Evolutionary conservation across 2,888 invertebrate species (phyloP), one percentile per base, ranked within the genome.

Genomic region (Gymnoscelis rufifasciata): DNA sequence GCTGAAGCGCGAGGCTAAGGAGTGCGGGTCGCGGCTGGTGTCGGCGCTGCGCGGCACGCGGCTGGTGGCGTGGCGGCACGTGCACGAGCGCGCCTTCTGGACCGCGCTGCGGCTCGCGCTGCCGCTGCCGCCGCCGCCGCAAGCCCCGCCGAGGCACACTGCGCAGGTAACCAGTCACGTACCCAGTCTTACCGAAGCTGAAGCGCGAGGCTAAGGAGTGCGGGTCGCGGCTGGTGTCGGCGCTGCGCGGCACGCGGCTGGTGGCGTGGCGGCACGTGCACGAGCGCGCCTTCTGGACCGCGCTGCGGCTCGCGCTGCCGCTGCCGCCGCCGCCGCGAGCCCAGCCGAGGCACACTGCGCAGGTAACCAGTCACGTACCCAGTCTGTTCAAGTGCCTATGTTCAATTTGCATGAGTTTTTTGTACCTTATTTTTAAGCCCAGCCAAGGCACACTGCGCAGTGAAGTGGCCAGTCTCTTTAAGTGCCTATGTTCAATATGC

Each of bases 231-330:
- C 72, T 89, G 66, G 83, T 79, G 65, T 75, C 70, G 36, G 64
- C 83, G 54, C 62, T 89, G 55, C 81, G 82, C 37, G 81, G 81
- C 60, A 73, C 88, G 59, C 83, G 81, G 49, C 79, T 89, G 56
- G 83, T 90, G 55, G 68, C 87, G 51, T 91, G 91, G 90, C 79
- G 87, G 0, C 80, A 83, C 71, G 74, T 86, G 63, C 88, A 89
- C 68, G 89, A 88, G 68, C 83, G 88, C 57, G 89, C 86, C 61
- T 92, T 93, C 81, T 93, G 93, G 93, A 89, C 91, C 50, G 81
- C 88, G 60, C 80, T 93, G 60, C 89, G 92, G 33, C 84, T 92
- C 47, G 90, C 90, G 39, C 83, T 93, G 80, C 93, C 93, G 3
- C 88, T 92, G 44, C 87, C 87, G 47, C 66, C 64, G 13, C 57